These are phyloP conservation scores for Drosophila lutescens DNA, from an alignment of 2,888 invertebrate genomes.

Conservation along the genomic window DNA sequence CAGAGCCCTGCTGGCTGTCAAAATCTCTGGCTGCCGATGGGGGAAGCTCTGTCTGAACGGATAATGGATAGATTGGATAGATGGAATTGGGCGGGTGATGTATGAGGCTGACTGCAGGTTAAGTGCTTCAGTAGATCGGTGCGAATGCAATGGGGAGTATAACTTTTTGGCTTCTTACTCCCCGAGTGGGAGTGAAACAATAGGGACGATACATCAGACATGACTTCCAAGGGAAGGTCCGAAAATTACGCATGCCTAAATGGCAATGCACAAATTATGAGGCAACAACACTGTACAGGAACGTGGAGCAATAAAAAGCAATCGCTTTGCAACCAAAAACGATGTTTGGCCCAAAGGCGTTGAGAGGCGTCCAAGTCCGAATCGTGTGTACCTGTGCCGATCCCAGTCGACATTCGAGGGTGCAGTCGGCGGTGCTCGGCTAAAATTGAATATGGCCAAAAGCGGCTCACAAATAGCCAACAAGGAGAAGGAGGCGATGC, in stretches of 20 bases:
- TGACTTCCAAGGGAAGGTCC: too few relatives aligned
- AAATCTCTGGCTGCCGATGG: constrained; percentile 49
- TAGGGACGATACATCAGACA: constrained; percentile 40
- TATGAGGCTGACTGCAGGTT: constrained; percentile 43
- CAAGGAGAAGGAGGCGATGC: constrained; percentile 12
- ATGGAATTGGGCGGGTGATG: constrained; percentile 34
- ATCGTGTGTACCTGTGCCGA: constrained; percentile 52
- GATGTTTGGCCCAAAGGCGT: constrained; percentile 55
- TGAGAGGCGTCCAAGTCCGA: constrained; percentile 35
- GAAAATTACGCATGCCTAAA: constrained; percentile 76
- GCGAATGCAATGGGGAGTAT: constrained; percentile 7
- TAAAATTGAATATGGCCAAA: constrained; percentile 75
- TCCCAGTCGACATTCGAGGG: constrained; percentile 11
- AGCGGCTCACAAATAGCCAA: constrained; percentile 57
- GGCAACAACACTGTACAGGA: constrained; percentile 27
- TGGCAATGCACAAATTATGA: constrained; percentile 67
- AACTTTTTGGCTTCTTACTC: neutral
- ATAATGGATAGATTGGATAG: constrained; percentile 42
- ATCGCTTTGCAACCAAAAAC: constrained; percentile 71
- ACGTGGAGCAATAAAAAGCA: constrained; percentile 66
- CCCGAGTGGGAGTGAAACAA: neutral
- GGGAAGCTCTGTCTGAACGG: constrained; percentile 8
- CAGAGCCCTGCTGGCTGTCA: constrained; percentile 50
- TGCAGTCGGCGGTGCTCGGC: constrained; percentile 20
- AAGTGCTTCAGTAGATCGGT: constrained; percentile 32